Conservation (phyloP, 2,888 invertebrate species). For the Perdita meconis region DNA sequence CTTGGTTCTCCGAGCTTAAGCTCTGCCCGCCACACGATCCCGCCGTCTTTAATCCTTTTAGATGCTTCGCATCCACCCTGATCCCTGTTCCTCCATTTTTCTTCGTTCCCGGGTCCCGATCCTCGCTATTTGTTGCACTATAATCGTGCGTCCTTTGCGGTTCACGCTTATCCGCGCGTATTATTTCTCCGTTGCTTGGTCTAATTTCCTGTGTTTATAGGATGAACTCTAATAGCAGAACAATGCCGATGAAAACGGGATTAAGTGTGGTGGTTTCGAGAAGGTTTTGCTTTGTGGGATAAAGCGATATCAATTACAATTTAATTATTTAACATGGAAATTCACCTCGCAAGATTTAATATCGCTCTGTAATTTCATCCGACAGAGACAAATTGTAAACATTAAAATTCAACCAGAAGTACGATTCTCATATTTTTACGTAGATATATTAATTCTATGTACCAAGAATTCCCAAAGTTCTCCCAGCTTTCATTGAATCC, state of each 20-base stretch:
- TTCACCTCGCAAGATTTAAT: too few relatives aligned
- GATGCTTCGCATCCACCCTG: conserved; percentile 23
- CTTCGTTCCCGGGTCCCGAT: conserved; percentile 35
- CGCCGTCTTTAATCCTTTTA: conserved; percentile 51
- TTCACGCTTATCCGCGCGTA: conserved; percentile 10
- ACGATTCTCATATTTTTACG: too few relatives aligned
- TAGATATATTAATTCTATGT: too few relatives aligned
- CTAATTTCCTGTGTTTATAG: conserved; percentile 9
- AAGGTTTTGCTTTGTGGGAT: too few relatives aligned
- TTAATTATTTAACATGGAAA: too few relatives aligned
- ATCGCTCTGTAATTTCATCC: too few relatives aligned
- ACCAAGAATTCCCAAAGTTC: too few relatives aligned
- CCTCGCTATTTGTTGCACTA: conserved; percentile 23
- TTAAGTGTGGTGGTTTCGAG: background rate
- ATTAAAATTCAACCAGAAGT: too few relatives aligned
- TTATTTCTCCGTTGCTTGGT: background rate
- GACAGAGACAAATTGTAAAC: too few relatives aligned
- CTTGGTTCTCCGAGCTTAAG: conserved; percentile 17
- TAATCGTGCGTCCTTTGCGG: background rate
- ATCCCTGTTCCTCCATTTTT: conserved; percentile 39
- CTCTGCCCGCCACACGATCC: conserved; percentile 2
- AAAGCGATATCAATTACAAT: too few relatives aligned
- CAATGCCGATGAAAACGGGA: background rate
- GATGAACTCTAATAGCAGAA: background rate
- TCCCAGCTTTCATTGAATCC: too few relatives aligned